Evolutionary conservation across 2,888 invertebrate species (phyloP).

Genomic region (Himalopsyche anomala): DNA sequence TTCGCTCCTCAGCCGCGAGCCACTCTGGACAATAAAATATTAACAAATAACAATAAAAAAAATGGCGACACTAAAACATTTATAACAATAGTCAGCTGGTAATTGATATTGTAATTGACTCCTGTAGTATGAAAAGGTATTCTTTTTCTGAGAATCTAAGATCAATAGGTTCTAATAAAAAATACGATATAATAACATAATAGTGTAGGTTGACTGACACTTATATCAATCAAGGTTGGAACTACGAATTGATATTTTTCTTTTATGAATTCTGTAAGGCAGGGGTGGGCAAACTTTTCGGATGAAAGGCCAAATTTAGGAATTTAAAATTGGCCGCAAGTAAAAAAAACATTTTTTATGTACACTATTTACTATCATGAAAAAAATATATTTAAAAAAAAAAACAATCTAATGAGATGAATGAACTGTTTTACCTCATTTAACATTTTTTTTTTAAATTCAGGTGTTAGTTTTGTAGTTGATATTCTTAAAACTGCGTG

Average conservation of each 20-base stretch:
- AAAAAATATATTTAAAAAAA: no score
- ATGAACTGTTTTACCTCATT: no score
- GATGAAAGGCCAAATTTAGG: no score
- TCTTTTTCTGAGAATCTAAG: not conserved
- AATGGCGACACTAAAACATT: not conserved
- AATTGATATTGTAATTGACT: conserved; percentile 16
- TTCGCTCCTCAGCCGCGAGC: conserved; percentile 17
- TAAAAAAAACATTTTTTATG: no score
- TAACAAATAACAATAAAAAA: not conserved
- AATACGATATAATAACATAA: not conserved
- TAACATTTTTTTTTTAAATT: no score
- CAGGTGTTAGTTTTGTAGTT: no score
- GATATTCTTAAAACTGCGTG: no score
- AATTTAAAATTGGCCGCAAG: no score
- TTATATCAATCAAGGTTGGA: not conserved
- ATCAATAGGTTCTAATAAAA: not conserved
- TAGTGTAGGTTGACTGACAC: not conserved
- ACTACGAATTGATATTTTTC: not conserved
- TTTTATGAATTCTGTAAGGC: no score
- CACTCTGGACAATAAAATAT: not conserved
- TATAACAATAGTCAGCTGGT: not conserved
- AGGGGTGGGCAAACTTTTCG: no score
- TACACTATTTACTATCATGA: no score
- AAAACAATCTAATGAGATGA: no score
- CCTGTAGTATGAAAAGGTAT: not conserved